A percentile compares a stretch with the other conserved stretches of the same genome.
Conservation (phyloP, 2,888 invertebrate genomes). For the Mycogona germanica region DNA sequence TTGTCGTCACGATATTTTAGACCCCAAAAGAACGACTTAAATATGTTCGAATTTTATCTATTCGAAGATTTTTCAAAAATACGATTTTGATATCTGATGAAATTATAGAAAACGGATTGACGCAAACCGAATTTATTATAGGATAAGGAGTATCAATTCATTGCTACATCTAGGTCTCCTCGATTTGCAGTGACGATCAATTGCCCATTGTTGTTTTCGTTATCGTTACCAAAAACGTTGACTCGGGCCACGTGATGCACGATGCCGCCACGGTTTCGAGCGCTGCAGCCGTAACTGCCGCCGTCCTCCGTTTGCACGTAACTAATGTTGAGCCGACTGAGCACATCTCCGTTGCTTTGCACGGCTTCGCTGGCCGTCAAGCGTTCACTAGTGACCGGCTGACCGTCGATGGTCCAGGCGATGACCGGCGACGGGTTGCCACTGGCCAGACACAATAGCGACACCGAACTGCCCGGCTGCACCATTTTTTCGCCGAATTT, state of each 20-base stretch:
- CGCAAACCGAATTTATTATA: too few relatives aligned
- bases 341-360: constrained; percentile 16
- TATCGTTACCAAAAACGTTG: constrained; percentile 55
- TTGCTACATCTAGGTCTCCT: too few relatives aligned
- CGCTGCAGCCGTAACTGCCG: constrained; percentile 75
- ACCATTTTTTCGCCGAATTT: constrained; percentile 65
- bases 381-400: constrained; percentile 50
- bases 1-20: too few relatives aligned
- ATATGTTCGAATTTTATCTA: too few relatives aligned
- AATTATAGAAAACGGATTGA: too few relatives aligned
- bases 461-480: constrained; percentile 62
- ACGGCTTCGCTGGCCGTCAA: constrained; percentile 14
- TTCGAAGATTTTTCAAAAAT: too few relatives aligned
- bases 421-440: constrained; percentile 33
- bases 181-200: too few relatives aligned
- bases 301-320: constrained; percentile 79
- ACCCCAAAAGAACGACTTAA: too few relatives aligned
- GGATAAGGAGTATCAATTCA: too few relatives aligned
- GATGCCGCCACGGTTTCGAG: constrained; percentile 67
- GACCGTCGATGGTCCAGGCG: constrained; percentile 35
- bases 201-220: not conserved
- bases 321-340: constrained; percentile 54
- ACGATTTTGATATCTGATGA: too few relatives aligned
- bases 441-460: constrained; percentile 49
- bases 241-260: constrained; percentile 73